Evolutionary conservation across 2,797 vertebrate species (phyloP).

Genomic region (Enteromius viviparus): DNA sequence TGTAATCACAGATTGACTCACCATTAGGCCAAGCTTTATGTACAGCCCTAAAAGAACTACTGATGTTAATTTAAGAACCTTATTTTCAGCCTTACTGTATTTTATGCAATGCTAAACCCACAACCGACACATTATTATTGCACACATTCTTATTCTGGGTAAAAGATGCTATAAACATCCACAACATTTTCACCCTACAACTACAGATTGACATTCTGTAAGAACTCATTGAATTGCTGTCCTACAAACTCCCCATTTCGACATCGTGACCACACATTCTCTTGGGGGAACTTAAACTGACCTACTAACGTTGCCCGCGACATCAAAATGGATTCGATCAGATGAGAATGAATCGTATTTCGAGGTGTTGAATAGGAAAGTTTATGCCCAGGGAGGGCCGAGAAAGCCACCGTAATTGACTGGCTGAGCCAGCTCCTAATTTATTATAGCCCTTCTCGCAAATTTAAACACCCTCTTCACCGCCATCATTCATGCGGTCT

Average conservation of each 20-base stretch:
- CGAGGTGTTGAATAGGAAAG: not conserved
- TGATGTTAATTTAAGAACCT: not conserved
- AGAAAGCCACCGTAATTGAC: conserved; percentile 6
- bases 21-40: not conserved
- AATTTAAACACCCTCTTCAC: conserved; percentile 29
- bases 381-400: not conserved
- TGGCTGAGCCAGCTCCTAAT: conserved; percentile 9
- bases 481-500: conserved; percentile 18
- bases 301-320: not conserved
- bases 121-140: not conserved
- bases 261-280: not conserved
- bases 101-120: not conserved
- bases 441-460: not conserved
- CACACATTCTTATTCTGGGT: not conserved
- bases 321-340: conserved; percentile 10
- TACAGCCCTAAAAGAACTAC: not conserved
- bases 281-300: not conserved
- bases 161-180: not conserved
- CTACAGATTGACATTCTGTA: not conserved
- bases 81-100: not conserved
- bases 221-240: not conserved
- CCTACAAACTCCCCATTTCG: not conserved
- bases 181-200: too few species aligned
- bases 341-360: not conserved
- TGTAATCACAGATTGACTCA: not conserved